Conservation (phyloP, 2,113 vertebrate genomes). For the Odocoileus hemionus region DNA sequence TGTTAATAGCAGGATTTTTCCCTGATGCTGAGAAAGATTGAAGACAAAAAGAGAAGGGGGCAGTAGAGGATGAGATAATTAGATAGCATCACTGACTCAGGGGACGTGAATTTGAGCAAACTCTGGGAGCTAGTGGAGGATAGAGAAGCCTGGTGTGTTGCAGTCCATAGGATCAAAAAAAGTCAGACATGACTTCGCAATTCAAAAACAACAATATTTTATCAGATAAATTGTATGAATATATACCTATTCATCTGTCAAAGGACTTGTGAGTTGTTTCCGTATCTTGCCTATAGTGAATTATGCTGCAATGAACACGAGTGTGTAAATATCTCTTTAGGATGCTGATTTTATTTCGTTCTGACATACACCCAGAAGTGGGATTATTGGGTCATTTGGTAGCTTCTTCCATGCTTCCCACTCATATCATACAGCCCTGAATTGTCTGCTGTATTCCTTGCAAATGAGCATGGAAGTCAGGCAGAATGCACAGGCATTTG, state of each 20-base stretch:
- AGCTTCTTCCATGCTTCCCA: background rate
- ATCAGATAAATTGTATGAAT: background rate
- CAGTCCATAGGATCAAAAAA: background rate
- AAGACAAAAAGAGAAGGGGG: background rate
- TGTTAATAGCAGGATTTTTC: background rate
- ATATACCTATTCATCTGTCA: background rate
- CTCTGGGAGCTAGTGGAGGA: background rate
- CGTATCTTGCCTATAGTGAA: background rate
- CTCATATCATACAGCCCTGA: background rate
- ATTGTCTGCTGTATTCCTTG: background rate
- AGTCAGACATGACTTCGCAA: background rate
- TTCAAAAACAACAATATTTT: background rate
- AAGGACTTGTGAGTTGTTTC: background rate
- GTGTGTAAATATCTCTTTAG: background rate
- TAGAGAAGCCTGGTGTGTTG: background rate
- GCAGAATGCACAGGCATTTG: accelerated
- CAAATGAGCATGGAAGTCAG: background rate
- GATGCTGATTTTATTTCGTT: background rate
- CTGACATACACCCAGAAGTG: background rate
- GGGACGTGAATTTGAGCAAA: background rate
- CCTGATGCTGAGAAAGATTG: background rate
- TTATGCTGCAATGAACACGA: background rate
- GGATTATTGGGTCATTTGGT: background rate
- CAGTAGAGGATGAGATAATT: background rate
- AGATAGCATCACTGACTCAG: background rate